Conservation (phyloP, 2,797 vertebrate species). For the Spinus pinus region DNA sequence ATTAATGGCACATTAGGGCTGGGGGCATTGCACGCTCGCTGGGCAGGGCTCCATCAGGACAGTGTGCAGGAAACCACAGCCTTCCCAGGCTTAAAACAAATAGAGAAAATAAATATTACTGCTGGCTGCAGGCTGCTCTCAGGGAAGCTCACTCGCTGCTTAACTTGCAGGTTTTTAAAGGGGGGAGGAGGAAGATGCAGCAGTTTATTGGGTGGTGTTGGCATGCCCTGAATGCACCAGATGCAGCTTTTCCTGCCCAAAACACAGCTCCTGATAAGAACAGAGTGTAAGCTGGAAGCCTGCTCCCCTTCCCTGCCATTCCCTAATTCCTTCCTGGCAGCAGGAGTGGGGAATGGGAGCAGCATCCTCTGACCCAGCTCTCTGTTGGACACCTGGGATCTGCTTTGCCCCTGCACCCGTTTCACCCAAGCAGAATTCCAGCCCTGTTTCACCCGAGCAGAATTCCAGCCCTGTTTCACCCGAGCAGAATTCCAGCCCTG, state of each 20-base stretch:
- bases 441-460: not conserved
- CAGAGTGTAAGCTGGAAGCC: not conserved
- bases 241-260: not conserved
- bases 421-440: not conserved
- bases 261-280: not conserved
- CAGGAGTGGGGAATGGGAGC: rapidly evolving
- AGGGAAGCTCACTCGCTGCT: conserved; percentile 50
- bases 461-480: not conserved
- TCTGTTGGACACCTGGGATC: not conserved
- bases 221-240: not conserved
- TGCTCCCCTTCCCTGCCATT: not conserved
- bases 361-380: not conserved
- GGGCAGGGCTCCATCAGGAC: conserved; percentile 80
- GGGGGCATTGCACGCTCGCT: conserved; percentile 78
- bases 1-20: conserved; percentile 83
- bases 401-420: not conserved
- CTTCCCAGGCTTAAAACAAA: conserved; percentile 74
- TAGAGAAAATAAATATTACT: conserved; percentile 74
- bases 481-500: not conserved
- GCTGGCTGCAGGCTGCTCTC: conserved; percentile 69
- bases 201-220: not conserved
- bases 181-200: not conserved
- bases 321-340: not conserved
- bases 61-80: conserved; percentile 62
- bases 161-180: not conserved